phyloP scores from a whole-genome alignment of 2,797 vertebrate species.

The Sylvia borin region DNA sequence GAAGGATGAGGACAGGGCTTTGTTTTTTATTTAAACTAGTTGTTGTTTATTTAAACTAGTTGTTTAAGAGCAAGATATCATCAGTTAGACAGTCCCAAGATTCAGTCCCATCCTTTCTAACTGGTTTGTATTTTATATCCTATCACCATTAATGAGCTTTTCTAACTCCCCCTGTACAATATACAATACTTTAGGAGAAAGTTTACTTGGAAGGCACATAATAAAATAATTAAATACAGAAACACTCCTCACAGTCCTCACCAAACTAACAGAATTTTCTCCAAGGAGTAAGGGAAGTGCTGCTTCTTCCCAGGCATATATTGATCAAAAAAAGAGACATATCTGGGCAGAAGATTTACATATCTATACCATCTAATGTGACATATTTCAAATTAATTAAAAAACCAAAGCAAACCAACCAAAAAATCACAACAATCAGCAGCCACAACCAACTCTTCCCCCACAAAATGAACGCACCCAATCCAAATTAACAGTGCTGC shows the following conservation, averaged over 20 bases:
- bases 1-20: background rate
- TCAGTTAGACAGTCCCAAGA: background rate
- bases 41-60: background rate
- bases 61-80: background rate
- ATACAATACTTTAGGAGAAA: background rate
- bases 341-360: background rate
- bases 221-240: background rate
- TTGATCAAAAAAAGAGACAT: background rate
- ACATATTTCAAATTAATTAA: background rate
- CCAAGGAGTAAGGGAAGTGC: background rate
- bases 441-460: background rate
- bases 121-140: background rate
- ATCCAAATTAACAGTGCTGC: background rate
- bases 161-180: background rate
- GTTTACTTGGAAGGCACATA: background rate
- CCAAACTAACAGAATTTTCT: background rate
- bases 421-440: background rate
- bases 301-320: background rate
- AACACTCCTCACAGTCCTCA: background rate
- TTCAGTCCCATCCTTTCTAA: background rate
- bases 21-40: background rate
- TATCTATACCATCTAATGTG: accelerated
- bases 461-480: background rate
- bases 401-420: background rate
- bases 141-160: background rate